phyloP scores from a whole-genome alignment of 2,888 invertebrate genomes.

The Exephanes ischioxanthus region DNA sequence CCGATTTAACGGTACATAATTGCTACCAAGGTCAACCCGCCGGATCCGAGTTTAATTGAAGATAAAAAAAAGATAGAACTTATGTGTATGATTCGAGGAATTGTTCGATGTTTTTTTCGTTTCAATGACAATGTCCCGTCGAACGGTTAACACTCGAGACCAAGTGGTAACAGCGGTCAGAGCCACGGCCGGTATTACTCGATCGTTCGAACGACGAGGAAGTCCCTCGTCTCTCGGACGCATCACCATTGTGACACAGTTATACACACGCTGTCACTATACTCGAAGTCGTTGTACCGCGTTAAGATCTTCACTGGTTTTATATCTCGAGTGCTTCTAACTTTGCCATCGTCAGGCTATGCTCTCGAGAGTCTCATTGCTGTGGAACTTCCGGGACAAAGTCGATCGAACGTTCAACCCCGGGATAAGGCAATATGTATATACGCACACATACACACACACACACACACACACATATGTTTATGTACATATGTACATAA shows the following conservation, averaged over 20 bases:
- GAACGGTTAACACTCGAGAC: constrained; percentile 43
- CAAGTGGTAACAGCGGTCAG: constrained; percentile 42
- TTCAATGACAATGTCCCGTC: constrained; percentile 36
- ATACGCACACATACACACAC: constrained; percentile 3
- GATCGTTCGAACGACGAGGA: constrained; percentile 55
- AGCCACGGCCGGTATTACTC: constrained; percentile 22
- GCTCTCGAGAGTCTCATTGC: constrained; percentile 19
- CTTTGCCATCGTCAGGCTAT: constrained; percentile 50
- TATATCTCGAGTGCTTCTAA: constrained; percentile 51
- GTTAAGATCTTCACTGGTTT: constrained; percentile 27
- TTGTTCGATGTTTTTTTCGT: constrained; percentile 10
- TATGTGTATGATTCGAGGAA: constrained; percentile 6
- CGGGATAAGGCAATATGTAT: constrained; percentile 25
- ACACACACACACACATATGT: not conserved
- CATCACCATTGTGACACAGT: constrained; percentile 62
- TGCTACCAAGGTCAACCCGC: not conserved
- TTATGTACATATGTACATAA: not conserved
- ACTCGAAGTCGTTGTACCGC: constrained; percentile 6
- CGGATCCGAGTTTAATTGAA: not conserved
- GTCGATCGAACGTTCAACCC: constrained; percentile 60
- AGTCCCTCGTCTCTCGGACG: constrained; percentile 59
- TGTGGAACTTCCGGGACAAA: constrained; percentile 66
- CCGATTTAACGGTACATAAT: not conserved
- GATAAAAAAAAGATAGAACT: not conserved
- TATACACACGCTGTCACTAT: constrained; percentile 47